phyloP scores from a whole-genome alignment of 2,888 invertebrate species.

The Amphipyra berbera region DNA sequence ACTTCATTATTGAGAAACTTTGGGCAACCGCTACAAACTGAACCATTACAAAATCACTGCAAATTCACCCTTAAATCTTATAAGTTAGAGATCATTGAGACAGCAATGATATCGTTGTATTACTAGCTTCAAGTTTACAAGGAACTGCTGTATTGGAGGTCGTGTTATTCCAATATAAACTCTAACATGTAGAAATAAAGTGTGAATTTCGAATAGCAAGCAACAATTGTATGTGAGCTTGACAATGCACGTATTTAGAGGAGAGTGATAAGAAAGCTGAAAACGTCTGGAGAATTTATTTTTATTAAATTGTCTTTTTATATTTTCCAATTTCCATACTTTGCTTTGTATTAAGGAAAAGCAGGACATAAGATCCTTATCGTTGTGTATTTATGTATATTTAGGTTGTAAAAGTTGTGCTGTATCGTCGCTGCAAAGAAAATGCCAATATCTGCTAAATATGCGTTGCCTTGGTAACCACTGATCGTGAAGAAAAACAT shows the following conservation, averaged over 20 bases:
- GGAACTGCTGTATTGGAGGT: slow-evolving; percentile 26
- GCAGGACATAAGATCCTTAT: slow-evolving; percentile 20
- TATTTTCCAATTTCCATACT: slow-evolving; percentile 47
- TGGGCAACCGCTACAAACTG: slow-evolving; percentile 8
- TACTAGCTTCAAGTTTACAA: slow-evolving; percentile 35
- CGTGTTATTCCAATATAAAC: slow-evolving; percentile 12
- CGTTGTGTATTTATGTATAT: slow-evolving; percentile 21
- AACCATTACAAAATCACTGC: not conserved
- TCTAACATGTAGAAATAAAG: not conserved
- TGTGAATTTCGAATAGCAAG: not conserved
- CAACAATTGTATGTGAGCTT: slow-evolving; percentile 8
- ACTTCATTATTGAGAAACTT: slow-evolving; percentile 66
- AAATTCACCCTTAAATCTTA: slow-evolving; percentile 1
- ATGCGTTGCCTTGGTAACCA: no score
- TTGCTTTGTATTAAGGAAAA: slow-evolving; percentile 26
- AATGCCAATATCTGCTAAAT: no score
- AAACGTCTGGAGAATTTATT: slow-evolving; percentile 31
- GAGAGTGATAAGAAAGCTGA: slow-evolving; percentile 35
- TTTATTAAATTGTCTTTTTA: slow-evolving; percentile 49
- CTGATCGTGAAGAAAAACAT: no score
- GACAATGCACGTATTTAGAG: slow-evolving; percentile 35
- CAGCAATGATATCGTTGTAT: slow-evolving; percentile 10
- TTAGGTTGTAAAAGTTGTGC: not conserved
- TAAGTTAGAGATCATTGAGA: rapidly evolving
- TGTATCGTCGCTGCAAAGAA: not conserved